Conservation (phyloP, 2,113 vertebrate species). For the Parotia lawesii region DNA sequence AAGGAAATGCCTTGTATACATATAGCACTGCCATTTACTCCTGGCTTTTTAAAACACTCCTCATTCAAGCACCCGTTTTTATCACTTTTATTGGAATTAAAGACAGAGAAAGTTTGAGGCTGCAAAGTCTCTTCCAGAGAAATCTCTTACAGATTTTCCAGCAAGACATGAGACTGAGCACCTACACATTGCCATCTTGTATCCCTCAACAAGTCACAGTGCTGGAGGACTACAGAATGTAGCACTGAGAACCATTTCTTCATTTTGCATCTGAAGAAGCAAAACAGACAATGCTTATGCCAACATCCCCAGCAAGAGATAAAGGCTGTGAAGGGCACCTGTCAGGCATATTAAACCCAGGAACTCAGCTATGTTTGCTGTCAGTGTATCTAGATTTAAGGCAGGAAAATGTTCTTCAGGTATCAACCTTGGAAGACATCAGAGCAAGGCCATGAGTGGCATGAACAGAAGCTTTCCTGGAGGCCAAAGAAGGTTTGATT, state of each 20-base stretch:
- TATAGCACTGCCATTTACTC: background rate
- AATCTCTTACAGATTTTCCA: background rate
- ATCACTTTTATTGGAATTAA: background rate
- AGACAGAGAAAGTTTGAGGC: background rate
- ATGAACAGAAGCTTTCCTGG: background rate
- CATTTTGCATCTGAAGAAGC: background rate
- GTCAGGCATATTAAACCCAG: background rate
- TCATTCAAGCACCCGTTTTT: background rate
- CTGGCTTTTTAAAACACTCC: background rate
- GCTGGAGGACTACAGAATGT: background rate
- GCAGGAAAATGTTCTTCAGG: background rate
- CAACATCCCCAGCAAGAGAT: background rate
- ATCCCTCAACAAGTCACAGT: background rate
- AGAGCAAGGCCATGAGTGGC: background rate
- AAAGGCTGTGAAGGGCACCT: background rate
- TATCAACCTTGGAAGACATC: background rate
- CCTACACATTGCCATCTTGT: background rate
- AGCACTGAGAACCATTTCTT: background rate
- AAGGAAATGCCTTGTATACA: background rate
- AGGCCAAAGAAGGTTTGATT: background rate
- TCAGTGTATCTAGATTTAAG: background rate
- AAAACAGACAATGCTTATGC: background rate
- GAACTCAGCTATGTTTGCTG: background rate
- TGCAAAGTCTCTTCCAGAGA: background rate
- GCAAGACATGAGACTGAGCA: background rate